Evolutionary conservation across 2,888 invertebrate species (phyloP).

Genomic region (Drosophila kanekoi): DNA sequence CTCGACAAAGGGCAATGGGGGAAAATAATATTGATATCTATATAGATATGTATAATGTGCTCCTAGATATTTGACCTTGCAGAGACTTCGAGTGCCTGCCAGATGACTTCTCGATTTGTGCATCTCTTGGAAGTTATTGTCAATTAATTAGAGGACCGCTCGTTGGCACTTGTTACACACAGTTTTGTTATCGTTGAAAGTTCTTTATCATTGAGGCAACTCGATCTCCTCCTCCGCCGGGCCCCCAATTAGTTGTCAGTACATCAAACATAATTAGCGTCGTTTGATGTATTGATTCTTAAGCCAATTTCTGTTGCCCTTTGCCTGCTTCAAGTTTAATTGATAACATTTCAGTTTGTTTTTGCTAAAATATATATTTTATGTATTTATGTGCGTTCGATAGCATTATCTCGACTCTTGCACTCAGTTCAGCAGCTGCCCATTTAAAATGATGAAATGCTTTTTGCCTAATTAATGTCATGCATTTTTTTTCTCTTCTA

Average conservation of each 20-base stretch:
- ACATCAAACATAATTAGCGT: slow-evolving; percentile 14
- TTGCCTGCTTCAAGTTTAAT: slow-evolving; percentile 4
- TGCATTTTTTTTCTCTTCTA: neutral
- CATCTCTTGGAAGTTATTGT: neutral
- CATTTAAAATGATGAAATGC: neutral
- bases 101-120: neutral
- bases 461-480: slow-evolving; percentile 2
- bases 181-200: slow-evolving; percentile 2
- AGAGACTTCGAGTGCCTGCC: too few relatives aligned
- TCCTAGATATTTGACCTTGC: too few relatives aligned
- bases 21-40: neutral
- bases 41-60: neutral
- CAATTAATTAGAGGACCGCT: slow-evolving; percentile 2
- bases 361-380: neutral
- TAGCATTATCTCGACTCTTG: slow-evolving; percentile 7
- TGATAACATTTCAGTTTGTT: neutral
- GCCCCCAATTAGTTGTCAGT: neutral
- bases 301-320: neutral
- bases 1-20: neutral
- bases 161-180: neutral
- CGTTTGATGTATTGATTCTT: slow-evolving; percentile 31
- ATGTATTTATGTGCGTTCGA: slow-evolving; percentile 4
- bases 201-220: slow-evolving; percentile 1
- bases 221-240: neutral
- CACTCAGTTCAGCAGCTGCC: neutral